phyloP scores from a whole-genome alignment of 2,113 vertebrate genomes.

The Lipophrys pholis region DNA sequence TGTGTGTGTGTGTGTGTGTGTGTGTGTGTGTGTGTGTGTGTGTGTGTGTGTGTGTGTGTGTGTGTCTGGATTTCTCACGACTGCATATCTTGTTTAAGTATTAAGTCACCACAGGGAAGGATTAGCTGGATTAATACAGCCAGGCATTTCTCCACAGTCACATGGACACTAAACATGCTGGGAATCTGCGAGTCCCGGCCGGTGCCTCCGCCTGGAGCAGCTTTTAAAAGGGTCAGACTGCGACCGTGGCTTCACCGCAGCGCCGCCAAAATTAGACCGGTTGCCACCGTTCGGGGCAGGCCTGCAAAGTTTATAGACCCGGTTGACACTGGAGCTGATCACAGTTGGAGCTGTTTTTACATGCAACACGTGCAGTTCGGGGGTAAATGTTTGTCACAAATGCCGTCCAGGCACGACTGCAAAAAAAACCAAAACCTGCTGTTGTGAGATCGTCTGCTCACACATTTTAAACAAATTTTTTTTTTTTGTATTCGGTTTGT shows the following conservation, averaged over 20 bases:
- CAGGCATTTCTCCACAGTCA: slow-evolving; percentile 75
- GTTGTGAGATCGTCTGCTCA: slow-evolving; percentile 15
- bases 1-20: too few relatives aligned
- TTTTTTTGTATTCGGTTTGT: background rate
- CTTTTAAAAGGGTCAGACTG: slow-evolving; percentile 43
- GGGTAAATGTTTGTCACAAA: slow-evolving; percentile 28
- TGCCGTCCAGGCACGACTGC: background rate
- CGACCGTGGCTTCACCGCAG: slow-evolving; percentile 34
- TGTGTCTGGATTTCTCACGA: slow-evolving; percentile 39
- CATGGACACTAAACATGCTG: slow-evolving; percentile 73
- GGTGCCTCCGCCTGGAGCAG: slow-evolving; percentile 43
- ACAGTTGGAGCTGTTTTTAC: slow-evolving; percentile 28
- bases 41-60: too few relatives aligned
- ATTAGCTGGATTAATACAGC: slow-evolving; percentile 76
- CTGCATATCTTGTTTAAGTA: slow-evolving; percentile 59
- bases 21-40: too few relatives aligned
- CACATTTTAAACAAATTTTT: too few relatives aligned
- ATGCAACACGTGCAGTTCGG: slow-evolving; percentile 16
- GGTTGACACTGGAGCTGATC: slow-evolving; percentile 32
- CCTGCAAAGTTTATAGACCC: slow-evolving; percentile 22
- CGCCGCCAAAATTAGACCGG: slow-evolving; percentile 61
- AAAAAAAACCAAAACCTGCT: background rate
- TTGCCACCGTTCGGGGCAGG: slow-evolving; percentile 23
- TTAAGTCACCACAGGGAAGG: slow-evolving; percentile 70
- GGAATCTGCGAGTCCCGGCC: slow-evolving; percentile 56